Base-by-base conservation (phyloP, 2,797 vertebrate species). In the Euthynnus affinis region DNA sequence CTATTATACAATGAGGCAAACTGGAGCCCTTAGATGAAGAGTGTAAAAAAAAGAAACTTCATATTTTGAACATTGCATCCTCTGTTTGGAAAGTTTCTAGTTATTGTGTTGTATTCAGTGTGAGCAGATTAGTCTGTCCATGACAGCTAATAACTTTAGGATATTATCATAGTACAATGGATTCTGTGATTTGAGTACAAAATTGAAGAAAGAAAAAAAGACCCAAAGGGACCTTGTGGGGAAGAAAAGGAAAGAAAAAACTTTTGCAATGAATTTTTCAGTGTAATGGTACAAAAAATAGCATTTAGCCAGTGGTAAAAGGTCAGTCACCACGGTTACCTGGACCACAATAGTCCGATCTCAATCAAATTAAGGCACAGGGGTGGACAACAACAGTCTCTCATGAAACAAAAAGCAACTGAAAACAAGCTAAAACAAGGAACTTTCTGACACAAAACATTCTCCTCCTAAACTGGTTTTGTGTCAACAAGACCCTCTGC, bases 21-120 rank as follows among this genome's bases (percentile, higher is more conserved):
- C 22, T 40, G 49, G 63, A 83, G 73, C 23, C 78, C 66, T 78
- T 53, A 48, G 67, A 78, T 44, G 13, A 82, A 69, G 76, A 81
- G 63, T 49, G 58, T 65, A 59, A 74, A 83, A 71, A 63, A 73
- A 67, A 63, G 23, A 76, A 10, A 56, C 37, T 7, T 70, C 49
- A 27, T 13, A 6, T 71, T 66, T 62, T 32, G 6, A 49, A 62
- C 77, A 34, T 32, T 3, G 8, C 42, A 59, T 69, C n/a, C n/a
- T n/a, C 5, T 77, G 9, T 14, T 25, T 76, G 63, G 17, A 22
- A 8, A 66, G 25, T 55, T 59, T 20, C 61, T 6, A 63, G 6
- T 67, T n/a, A 65, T 14, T 70, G 10, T n/a, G 13, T 55, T 22
- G 4, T 9, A n/a, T 14, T 63, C 29, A 46, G 7, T 29, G 9